Evolutionary conservation across 2,797 vertebrate genomes (phyloP), one percentile per base, ranked within the genome.

Genomic region (Synaphobranchus kaupii): DNA sequence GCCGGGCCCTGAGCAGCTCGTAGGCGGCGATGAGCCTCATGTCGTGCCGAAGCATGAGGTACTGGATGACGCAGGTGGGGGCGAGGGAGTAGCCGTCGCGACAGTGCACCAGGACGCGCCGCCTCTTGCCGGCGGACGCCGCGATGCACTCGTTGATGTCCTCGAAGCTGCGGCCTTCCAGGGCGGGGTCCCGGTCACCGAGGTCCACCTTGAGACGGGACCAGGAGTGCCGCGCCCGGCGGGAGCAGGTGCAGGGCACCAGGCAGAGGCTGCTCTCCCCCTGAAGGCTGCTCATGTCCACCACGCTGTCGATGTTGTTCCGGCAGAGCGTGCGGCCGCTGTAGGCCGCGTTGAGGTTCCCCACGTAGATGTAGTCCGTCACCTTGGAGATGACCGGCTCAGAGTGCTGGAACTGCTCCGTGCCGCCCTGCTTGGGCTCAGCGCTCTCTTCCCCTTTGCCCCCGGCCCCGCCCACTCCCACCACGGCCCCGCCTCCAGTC

Each of bases 1-100:
- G 96, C 86, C 93, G 94, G 88, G 94, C 94, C 87, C 95, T 93
- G 87, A 97, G 93, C 2, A 97, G 92, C 92, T 97, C 96, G 0
- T 97, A 97, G 50, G 96, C 96, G 0, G 96, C 92, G 22, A 97
- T 94, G 85, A 97, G 94, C 91, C 95, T 94, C 96, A 97, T 97
- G 92, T 95, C 96, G 91, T 96, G 96, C 60, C 95, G 96, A 89
- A 97, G 95, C 96, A 97, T 97, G 90, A 97, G 94, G 86, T 97
- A 97, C 90, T 96, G 96, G 91, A 97, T 96, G 92, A 97, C 92
- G 0, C 96, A 97, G 0, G 95, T 96, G 0, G 96, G 96, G 0
- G 96, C 96, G 84, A 97, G 94, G 0, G 96, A 97, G 89, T 95
- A 97, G 3, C 95, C 96, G 80, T 97, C 96, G 0, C 96, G 93